Percentiles rank a stretch among this genome's conserved stretches.
Conservation (phyloP, 1,140 invertebrate species). For the Eueides isabella region DNA sequence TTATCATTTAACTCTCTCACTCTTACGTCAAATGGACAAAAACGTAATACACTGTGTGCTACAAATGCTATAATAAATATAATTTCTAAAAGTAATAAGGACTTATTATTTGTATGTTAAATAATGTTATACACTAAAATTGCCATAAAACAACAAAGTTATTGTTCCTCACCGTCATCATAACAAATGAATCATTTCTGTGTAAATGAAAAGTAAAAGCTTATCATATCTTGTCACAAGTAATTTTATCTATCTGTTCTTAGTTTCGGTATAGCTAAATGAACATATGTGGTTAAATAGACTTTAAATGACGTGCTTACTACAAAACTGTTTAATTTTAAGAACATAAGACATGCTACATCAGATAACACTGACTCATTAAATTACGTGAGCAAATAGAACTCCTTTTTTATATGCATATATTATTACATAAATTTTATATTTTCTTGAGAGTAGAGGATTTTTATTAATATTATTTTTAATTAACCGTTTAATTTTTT, state of each 20-base stretch:
- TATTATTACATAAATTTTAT: background rate
- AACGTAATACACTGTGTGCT: background rate
- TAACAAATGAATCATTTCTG: background rate
- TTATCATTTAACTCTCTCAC: background rate
- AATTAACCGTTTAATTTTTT: too few relatives aligned
- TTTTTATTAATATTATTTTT: background rate
- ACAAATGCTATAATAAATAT: background rate
- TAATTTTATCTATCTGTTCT: background rate
- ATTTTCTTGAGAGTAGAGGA: background rate
- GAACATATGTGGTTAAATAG: background rate
- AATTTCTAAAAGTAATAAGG: background rate
- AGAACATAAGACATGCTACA: slow-evolving; percentile 3
- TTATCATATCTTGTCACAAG: slow-evolving; percentile 7
- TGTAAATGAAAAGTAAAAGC: slow-evolving; percentile 3
- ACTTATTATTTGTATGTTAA: background rate
- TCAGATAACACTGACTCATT: slow-evolving; percentile 14
- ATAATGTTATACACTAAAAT: background rate
- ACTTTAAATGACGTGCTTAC: background rate
- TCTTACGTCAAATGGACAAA: background rate
- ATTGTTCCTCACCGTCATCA: slow-evolving; percentile 6
- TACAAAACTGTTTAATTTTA: background rate
- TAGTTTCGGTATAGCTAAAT: background rate
- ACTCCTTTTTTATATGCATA: background rate
- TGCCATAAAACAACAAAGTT: background rate
- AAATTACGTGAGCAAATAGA: background rate